These are phyloP conservation scores for Ivindomyrus marchei DNA, from an alignment of 2,113 vertebrate genomes.

Conservation along the genomic window DNA sequence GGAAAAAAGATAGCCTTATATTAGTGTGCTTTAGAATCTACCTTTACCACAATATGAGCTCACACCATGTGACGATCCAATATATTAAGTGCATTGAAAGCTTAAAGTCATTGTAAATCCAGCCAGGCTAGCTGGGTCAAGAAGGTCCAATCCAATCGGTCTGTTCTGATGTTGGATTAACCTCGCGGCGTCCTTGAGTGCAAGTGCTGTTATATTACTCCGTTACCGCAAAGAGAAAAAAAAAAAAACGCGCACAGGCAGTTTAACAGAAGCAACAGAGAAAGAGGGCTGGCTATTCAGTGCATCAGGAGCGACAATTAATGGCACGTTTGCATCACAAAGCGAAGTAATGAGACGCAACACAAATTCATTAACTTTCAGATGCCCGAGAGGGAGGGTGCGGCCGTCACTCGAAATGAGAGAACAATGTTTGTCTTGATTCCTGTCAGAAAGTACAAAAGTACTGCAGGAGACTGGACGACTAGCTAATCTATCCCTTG, in stretches of 20 bases:
- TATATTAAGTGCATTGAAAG: neutral
- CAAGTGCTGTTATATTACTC: slow-evolving; percentile 20
- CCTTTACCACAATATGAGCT: neutral
- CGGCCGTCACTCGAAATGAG: neutral
- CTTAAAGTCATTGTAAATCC: neutral
- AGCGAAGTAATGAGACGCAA: slow-evolving; percentile 52
- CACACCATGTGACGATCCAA: slow-evolving; percentile 1
- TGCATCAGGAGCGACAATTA: slow-evolving; percentile 56
- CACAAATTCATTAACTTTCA: slow-evolving; percentile 60
- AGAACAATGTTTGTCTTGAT: neutral
- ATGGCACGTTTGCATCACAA: slow-evolving; percentile 62
- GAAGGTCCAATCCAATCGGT: slow-evolving; percentile 19
- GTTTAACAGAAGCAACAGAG: slow-evolving; percentile 54
- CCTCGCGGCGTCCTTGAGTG: slow-evolving; percentile 3
- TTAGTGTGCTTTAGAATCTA: neutral
- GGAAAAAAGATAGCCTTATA: slow-evolving; percentile 37
- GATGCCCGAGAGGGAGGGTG: slow-evolving; percentile 33
- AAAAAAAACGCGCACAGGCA: slow-evolving; percentile 30
- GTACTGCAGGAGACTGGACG: neutral
- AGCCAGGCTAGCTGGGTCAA: slow-evolving; percentile 5
- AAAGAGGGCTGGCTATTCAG: slow-evolving; percentile 49
- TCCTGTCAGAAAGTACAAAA: slow-evolving; percentile 5
- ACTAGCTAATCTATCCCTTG: slow-evolving; percentile 40
- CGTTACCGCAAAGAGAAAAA: slow-evolving; percentile 35
- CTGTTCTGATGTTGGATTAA: slow-evolving; percentile 13